phyloP scores from a whole-genome alignment of 1,140 invertebrate species.

The Dendroctonus ponderosae region DNA sequence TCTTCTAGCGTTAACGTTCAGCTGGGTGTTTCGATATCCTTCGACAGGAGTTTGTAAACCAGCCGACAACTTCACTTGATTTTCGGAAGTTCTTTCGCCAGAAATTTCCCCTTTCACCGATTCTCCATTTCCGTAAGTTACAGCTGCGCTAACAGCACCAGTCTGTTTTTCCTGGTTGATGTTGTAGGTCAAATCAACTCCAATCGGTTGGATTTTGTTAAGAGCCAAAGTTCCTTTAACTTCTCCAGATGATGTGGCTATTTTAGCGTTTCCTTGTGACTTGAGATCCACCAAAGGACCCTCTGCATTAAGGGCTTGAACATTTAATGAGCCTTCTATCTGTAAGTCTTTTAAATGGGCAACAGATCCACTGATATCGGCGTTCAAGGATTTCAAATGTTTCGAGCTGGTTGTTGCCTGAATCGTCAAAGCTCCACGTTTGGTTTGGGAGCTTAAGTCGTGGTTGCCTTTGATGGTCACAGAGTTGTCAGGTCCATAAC shows the following conservation, averaged over 20 bases:
- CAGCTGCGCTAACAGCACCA: conserved; percentile 42
- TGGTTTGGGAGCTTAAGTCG: conserved; percentile 44
- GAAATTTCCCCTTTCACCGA: conserved; percentile 50
- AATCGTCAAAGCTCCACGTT: conserved; percentile 50
- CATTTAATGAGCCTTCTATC: conserved; percentile 17
- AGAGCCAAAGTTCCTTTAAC: conserved; percentile 31
- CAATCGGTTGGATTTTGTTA: conserved; percentile 43
- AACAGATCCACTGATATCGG: conserved; percentile 41
- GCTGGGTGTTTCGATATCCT: conserved; percentile 56
- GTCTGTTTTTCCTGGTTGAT: conserved; percentile 26
- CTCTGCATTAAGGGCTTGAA: conserved; percentile 32
- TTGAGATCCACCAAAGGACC: conserved; percentile 38
- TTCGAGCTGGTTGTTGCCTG: conserved; percentile 55
- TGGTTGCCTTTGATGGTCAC: conserved; percentile 29
- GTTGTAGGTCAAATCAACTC: conserved; percentile 34
- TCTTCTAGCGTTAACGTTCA: conserved; percentile 57
- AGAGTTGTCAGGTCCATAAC: conserved; percentile 37
- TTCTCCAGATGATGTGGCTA: conserved; percentile 33
- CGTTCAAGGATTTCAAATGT: conserved; percentile 55
- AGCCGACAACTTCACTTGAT: conserved; percentile 50
- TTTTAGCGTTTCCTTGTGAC: conserved; percentile 39
- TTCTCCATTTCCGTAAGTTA: conserved; percentile 60
- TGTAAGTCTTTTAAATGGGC: conserved; percentile 23
- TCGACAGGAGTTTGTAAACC: conserved; percentile 55
- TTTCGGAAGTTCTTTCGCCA: conserved; percentile 48